Percentiles rank a stretch among this genome's conserved stretches.
These are phyloP conservation scores for Dendrocopos noguchii DNA, from an alignment of 2,113 vertebrate species.

Conservation along the genomic window DNA sequence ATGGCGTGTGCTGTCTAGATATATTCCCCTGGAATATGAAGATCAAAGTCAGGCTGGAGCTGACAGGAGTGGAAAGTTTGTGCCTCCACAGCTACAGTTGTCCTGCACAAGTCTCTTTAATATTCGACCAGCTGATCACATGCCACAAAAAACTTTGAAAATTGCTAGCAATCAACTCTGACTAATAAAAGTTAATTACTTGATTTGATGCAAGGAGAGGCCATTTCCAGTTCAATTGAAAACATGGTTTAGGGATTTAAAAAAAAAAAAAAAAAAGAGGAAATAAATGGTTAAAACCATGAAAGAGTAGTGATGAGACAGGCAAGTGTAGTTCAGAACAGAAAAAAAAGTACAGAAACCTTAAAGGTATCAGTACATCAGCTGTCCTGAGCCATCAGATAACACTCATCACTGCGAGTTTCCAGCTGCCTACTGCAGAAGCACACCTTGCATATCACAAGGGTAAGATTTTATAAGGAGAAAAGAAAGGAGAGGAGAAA, in stretches of 20 bases:
- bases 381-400: neutral
- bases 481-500: neutral
- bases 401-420: neutral
- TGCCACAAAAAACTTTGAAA: neutral
- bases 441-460: conserved; percentile 7
- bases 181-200: neutral
- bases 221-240: neutral
- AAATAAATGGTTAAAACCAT: neutral
- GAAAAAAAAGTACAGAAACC: neutral
- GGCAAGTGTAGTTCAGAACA: neutral
- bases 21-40: neutral
- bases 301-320: neutral
- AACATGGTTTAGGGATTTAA: neutral
- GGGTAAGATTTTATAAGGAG: neutral
- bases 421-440: neutral
- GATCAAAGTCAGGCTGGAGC: neutral
- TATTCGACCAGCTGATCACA: neutral
- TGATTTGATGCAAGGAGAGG: neutral
- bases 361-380: neutral
- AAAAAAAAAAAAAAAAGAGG: neutral
- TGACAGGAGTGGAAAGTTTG: neutral
- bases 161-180: neutral
- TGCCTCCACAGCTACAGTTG: neutral
- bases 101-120: neutral
- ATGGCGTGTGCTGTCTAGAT: neutral